Base-by-base conservation (phyloP, 2,888 invertebrate species). In the Tryphoninae sp. region DNA sequence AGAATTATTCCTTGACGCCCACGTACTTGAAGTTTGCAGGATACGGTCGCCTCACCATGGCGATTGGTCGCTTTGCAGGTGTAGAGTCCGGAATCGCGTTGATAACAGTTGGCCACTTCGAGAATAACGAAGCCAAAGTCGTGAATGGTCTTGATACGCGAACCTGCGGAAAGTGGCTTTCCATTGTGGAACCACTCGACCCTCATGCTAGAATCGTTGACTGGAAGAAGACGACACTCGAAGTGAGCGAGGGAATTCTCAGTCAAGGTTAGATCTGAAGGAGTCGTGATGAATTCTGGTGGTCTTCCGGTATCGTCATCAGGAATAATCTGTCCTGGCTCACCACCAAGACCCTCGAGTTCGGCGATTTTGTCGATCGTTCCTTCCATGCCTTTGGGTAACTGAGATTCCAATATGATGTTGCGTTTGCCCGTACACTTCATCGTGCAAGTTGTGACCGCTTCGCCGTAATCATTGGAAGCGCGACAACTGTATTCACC, bases 121-220 rank as follows among this genome's bases (percentile, higher is more conserved):
- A 99, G 94, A 86, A 99, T 98, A 6, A 99, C 98, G 91, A 98
- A 98, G 74, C 99, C 99, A 92, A 99, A 99, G 91, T 99, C 99
- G 89, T 98, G 97, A 86, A 98, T 98, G 0, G 98, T 98, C 92
- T 98, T 98, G 86, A 98, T 96, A 90, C 98, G 95, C 4, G 97
- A 97, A 81, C 98, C 97, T 77, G 97, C 96, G 91, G 96, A 94
- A 81, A 99, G 94, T 2, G 98, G 96, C 92, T 98, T 97, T 59
- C 98, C 99, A 91, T 99, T 98, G 90, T 98, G 98, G 95, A 95
- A 99, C 99, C 99, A 99, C 92, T 99, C 98, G 11, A 98, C 97
- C 86, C 97, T 94, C 96, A 98, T 97, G 89, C 97, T 97, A 4
- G 97, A 96, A 92, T 98, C 98, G 89, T 97, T 97, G 16, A 98